These are phyloP conservation scores for Lepidochitona cinerea DNA, from an alignment of 2,888 invertebrate species.

Conservation along the genomic window DNA sequence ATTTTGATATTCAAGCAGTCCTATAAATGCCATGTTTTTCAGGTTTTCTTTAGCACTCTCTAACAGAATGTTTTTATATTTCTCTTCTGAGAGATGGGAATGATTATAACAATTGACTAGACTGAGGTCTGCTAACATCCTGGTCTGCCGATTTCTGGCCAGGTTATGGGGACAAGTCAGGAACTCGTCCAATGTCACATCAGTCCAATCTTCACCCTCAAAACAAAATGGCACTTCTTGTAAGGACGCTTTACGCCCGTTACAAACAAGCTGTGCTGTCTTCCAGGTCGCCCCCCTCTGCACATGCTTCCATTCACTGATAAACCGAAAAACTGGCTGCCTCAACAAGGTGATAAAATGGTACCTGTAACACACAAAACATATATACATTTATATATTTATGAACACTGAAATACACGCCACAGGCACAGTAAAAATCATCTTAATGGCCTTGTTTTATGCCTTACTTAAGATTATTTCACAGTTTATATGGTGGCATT, in stretches of 20 bases:
- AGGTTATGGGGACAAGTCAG: slow-evolving; percentile 92
- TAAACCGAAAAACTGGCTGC: slow-evolving; percentile 92
- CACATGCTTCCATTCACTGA: slow-evolving; percentile 98
- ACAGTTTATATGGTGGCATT: too few relatives aligned
- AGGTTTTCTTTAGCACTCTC: slow-evolving; percentile 96
- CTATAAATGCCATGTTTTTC: slow-evolving; percentile 94
- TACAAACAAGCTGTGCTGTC: slow-evolving; percentile 78
- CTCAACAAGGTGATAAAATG: slow-evolving; percentile 96
- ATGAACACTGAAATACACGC: too few relatives aligned
- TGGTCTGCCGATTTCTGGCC: slow-evolving; percentile 95
- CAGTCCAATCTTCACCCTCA: slow-evolving; percentile 77
- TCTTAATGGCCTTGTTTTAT: too few relatives aligned
- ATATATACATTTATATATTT: background rate
- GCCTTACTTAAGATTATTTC: too few relatives aligned
- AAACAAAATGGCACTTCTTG: slow-evolving; percentile 83
- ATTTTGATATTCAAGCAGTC: slow-evolving; percentile 94
- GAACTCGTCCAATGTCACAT: slow-evolving; percentile 92
- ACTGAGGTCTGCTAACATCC: slow-evolving; percentile 97
- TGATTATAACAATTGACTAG: slow-evolving; percentile 94
- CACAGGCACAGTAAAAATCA: too few relatives aligned
- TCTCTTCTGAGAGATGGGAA: slow-evolving; percentile 41
- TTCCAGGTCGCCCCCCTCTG: slow-evolving; percentile 98
- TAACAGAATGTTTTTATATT: slow-evolving; percentile 79
- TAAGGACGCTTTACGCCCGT: slow-evolving; percentile 80
- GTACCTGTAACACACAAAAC: slow-evolving; percentile 77